Conservation (phyloP, 2,888 invertebrate genomes). For the Teleiodes luculella region DNA sequence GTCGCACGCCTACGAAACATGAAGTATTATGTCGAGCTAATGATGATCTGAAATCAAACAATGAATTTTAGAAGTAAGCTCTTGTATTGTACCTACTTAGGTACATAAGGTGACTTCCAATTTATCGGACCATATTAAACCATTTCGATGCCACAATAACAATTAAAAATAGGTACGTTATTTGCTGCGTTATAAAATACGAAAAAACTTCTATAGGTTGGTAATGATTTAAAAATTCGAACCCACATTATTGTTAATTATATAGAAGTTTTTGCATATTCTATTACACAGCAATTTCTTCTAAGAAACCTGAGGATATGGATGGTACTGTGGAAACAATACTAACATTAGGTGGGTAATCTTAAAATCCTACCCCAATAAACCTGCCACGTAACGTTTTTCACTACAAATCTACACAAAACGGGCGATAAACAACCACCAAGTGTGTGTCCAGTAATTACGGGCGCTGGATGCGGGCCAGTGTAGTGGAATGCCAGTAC, state of each 20-base stretch:
- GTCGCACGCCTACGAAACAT: constrained; percentile 29
- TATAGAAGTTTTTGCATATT: no score
- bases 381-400: background rate
- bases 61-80: background rate
- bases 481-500: constrained; percentile 19
- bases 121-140: no score
- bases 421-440: constrained; percentile 27
- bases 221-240: no score
- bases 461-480: constrained; percentile 19
- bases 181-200: no score
- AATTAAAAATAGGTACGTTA: no score
- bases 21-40: constrained; percentile 37
- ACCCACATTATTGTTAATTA: no score
- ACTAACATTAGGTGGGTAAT: background rate
- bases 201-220: no score
- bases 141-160: no score
- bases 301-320: no score
- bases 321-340: background rate
- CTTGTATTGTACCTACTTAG: background rate
- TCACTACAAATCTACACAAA: constrained; percentile 13
- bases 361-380: background rate
- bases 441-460: constrained; percentile 25
- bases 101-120: no score
- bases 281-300: no score
- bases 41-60: constrained; percentile 36